Evolutionary conservation across 2,113 vertebrate species (phyloP).

Genomic region (Phalacrocorax aristotelis): DNA sequence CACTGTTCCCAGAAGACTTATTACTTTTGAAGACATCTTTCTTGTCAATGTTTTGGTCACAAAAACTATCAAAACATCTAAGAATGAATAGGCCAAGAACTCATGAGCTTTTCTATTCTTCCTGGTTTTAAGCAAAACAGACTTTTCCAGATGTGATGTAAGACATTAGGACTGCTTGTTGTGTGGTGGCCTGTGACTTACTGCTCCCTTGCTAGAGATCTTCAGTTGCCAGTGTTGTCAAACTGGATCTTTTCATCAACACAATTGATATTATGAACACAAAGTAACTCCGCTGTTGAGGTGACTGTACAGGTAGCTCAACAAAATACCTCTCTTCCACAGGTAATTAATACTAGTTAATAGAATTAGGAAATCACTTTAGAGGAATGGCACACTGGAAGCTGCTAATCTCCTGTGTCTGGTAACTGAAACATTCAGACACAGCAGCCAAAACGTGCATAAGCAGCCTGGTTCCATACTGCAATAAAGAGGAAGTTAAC

Average conservation of each 20-base stretch:
- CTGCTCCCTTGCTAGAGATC: neutral
- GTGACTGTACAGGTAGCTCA: neutral
- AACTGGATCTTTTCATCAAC: neutral
- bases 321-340: neutral
- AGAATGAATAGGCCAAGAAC: neutral
- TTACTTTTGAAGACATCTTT: neutral
- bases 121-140: too few relatives aligned
- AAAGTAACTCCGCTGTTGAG: neutral
- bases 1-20: neutral
- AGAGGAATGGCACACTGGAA: neutral
- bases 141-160: neutral
- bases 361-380: neutral
- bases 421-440: neutral
- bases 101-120: neutral
- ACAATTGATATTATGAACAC: neutral
- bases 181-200: neutral
- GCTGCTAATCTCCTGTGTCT: neutral
- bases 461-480: neutral
- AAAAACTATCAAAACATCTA: neutral
- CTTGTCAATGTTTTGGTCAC: neutral
- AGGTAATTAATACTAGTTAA: neutral
- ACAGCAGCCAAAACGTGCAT: neutral
- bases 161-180: neutral
- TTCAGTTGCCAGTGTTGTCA: neutral
- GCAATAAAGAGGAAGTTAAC: neutral